Percentiles rank a stretch among this genome's conserved stretches.
phyloP scores from a whole-genome alignment of 2,113 vertebrate genomes.

The Hepsetus odoe region DNA sequence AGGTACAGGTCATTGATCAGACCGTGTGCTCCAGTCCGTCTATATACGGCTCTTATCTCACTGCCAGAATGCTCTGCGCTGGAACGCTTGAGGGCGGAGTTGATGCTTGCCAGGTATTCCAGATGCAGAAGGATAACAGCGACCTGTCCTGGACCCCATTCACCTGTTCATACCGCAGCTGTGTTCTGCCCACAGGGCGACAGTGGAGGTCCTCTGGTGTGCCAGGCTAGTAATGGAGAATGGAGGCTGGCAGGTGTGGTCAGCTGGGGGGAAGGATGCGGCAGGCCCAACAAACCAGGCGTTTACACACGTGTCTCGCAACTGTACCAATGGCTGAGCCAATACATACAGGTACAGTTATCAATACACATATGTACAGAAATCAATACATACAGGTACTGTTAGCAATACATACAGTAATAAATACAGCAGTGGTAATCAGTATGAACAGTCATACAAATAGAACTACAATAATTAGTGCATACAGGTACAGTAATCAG shows the following conservation, averaged over 20 bases:
- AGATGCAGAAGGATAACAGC: no score
- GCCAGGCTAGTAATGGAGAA: constrained; percentile 65
- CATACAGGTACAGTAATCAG: neutral
- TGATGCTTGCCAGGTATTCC: constrained; percentile 80
- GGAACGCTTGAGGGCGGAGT: constrained; percentile 73
- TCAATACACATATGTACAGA: neutral
- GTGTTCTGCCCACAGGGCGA: constrained; percentile 77
- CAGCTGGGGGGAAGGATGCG: constrained; percentile 89
- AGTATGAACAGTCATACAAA: constrained; percentile 64
- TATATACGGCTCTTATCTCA: constrained; percentile 68
- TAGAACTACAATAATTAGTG: no score
- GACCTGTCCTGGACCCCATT: neutral
- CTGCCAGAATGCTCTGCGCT: constrained; percentile 79
- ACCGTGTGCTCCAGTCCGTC: constrained; percentile 61
- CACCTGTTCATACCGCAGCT: neutral
- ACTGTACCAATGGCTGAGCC: constrained; percentile 76
- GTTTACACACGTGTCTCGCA: constrained; percentile 82
- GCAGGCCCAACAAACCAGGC: constrained; percentile 79
- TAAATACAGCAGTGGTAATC: neutral
- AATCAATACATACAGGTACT: neutral
- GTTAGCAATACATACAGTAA: neutral
- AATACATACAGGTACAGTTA: constrained; percentile 48
- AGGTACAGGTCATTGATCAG: constrained; percentile 71
- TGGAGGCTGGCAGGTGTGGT: constrained; percentile 85
- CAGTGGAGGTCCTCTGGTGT: constrained; percentile 85